These are phyloP conservation scores for Pyrocephalus nanus DNA, from an alignment of 2,797 vertebrate species.

Conservation along the genomic window DNA sequence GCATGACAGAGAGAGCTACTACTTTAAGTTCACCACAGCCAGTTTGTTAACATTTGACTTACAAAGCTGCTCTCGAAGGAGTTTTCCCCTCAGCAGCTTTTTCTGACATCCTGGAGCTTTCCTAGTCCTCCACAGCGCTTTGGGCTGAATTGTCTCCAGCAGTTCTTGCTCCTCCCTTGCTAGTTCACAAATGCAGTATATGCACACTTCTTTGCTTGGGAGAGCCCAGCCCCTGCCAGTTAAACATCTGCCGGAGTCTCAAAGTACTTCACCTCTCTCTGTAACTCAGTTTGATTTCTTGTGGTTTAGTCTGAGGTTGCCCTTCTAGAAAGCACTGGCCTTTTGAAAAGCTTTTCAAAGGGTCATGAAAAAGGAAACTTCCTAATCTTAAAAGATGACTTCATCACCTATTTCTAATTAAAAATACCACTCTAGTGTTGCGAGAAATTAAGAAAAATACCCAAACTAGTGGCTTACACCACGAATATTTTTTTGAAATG, in stretches of 20 bases:
- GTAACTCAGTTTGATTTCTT: not conserved
- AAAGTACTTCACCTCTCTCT: rapidly evolving
- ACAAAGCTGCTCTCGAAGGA: not conserved
- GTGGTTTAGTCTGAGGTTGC: not conserved
- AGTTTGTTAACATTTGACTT: rapidly evolving
- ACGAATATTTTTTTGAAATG: not conserved
- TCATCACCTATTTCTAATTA: not conserved
- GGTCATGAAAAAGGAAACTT: not conserved
- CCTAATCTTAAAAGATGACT: not conserved
- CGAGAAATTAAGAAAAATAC: not conserved
- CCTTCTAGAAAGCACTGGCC: not conserved
- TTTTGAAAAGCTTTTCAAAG: not conserved
- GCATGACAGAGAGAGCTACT: rapidly evolving
- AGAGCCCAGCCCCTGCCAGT: not conserved
- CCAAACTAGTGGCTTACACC: not conserved
- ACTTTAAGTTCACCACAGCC: rapidly evolving
- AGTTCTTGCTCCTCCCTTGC: not conserved
- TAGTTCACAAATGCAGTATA: rapidly evolving
- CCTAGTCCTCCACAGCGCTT: not conserved
- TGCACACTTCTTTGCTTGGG: rapidly evolving
- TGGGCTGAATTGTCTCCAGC: not conserved
- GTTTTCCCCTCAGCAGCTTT: not conserved
- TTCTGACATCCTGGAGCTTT: not conserved
- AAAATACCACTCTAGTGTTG: not conserved
- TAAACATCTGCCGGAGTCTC: not conserved